phyloP scores from a whole-genome alignment of 1,140 invertebrate genomes.

The Ostrea edulis region DNA sequence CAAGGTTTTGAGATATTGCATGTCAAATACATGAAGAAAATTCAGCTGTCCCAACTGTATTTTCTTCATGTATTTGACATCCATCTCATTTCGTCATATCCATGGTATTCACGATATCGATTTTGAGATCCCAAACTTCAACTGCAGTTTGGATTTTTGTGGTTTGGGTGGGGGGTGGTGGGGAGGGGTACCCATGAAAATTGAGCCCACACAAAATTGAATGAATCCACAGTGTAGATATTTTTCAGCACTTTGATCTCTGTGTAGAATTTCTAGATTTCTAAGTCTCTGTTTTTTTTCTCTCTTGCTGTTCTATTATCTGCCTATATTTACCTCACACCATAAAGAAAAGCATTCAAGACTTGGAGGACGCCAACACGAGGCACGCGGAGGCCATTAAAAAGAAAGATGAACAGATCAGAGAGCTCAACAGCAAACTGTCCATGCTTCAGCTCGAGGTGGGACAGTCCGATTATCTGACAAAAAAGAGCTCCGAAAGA shows the following conservation, averaged over 20 bases:
- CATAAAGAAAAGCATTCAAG: constrained; percentile 65
- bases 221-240: no score
- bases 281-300: background rate
- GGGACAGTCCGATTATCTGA: constrained; percentile 57
- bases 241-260: background rate
- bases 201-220: no score
- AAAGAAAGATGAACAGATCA: constrained; percentile 61
- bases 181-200: no score
- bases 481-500: background rate
- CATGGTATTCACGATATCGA: no score
- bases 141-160: no score
- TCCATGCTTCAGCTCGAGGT: constrained; percentile 65
- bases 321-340: constrained; percentile 6
- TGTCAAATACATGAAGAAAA: no score
- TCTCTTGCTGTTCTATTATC: background rate
- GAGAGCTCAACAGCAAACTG: constrained; percentile 64
- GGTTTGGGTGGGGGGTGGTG: no score
- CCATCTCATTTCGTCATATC: no score
- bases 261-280: background rate
- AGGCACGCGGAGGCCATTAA: constrained; percentile 59
- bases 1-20: no score
- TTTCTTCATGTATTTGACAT: no score
- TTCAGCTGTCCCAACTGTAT: no score
- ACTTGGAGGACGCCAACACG: constrained; percentile 50
- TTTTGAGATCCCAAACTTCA: no score